Conservation (phyloP, 2,888 invertebrate genomes). For the Thymelicus lineola region DNA sequence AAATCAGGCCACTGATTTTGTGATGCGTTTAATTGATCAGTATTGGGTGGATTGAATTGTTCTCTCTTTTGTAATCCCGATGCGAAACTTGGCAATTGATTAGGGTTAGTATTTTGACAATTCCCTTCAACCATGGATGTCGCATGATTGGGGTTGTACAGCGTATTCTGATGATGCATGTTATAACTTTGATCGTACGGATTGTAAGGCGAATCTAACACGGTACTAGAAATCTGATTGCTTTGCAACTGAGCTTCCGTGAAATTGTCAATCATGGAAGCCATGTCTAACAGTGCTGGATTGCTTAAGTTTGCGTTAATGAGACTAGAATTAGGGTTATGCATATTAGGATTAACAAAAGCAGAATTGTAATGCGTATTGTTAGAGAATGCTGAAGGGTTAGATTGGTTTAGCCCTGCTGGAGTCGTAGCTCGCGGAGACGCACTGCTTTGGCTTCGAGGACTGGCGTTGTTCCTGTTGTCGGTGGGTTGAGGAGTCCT, state of each 20-base stretch:
- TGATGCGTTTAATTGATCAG: slow-evolving; percentile 53
- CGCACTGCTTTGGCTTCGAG: slow-evolving; percentile 82
- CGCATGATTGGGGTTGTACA: slow-evolving; percentile 84
- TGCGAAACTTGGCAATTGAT: slow-evolving; percentile 77
- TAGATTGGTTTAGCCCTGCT: slow-evolving; percentile 66
- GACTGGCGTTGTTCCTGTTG: slow-evolving; percentile 72
- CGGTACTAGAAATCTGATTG: slow-evolving; percentile 94
- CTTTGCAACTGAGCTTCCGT: slow-evolving; percentile 92
- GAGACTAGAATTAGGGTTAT: slow-evolving; percentile 70
- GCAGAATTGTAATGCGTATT: slow-evolving; percentile 75
- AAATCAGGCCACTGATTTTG: slow-evolving; percentile 81
- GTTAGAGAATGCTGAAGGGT: slow-evolving; percentile 68
- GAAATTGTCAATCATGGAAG: slow-evolving; percentile 91
- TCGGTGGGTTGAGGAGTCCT: slow-evolving; percentile 74
- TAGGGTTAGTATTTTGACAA: slow-evolving; percentile 70
- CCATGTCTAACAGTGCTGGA: slow-evolving; percentile 89
- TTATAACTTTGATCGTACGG: slow-evolving; percentile 87
- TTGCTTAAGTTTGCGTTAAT: slow-evolving; percentile 80
- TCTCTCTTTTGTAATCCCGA: slow-evolving; percentile 75
- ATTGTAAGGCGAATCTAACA: slow-evolving; percentile 88
- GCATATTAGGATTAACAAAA: slow-evolving; percentile 78
- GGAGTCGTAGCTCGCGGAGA: slow-evolving; percentile 82
- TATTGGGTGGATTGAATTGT: slow-evolving; percentile 56
- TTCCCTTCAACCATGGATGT: slow-evolving; percentile 80
- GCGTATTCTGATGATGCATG: slow-evolving; percentile 87